Base-by-base conservation (phyloP, 2,113 vertebrate genomes). In the Brachirus orientalis region DNA sequence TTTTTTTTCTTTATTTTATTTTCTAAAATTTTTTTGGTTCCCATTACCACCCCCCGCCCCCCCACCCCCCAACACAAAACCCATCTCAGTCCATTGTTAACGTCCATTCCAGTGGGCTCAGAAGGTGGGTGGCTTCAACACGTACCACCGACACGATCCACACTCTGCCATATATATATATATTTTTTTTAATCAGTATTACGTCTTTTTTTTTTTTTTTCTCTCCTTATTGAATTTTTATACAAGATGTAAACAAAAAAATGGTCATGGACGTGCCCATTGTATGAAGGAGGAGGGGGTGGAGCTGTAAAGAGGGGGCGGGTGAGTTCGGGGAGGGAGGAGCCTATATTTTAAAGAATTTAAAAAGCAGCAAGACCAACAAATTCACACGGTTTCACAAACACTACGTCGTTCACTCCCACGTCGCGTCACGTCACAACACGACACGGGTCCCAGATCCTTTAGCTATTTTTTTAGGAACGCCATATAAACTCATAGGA, bases 141-240 rank as follows among this genome's bases (percentile, higher is more conserved):
- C 76, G 58, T 86, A 86, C 75, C 58, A 79, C 80, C 65, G 73
- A 64, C 83, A 12, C 38, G 2, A 40, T 71, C 80, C 72, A 88
- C 85, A 63, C 89, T 90, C 92, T 85, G 91, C 93, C 93, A 88
- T 91, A 87, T 93, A 89, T 72, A 87, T 95, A 88, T 91, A 87
- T 93, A 89, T 72, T 88, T 95, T 95, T 95, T 95, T 93, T 89
- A 92, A 95, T 95, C 95, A 96, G 96, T 98, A 96, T 98, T 98
- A 96, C 90, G 35, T 2, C 90, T 82, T 94, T 91, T 75, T 89
- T 82, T 71, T 81, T 28, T n/a, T n/a, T n/a, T n/a, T n/a, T n/a
- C n/a, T n/a, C n/a, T 56, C 67, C 1, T 40, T 92, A 91, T 72
- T 72, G 37, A 55, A 68, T 85, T 90, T 91, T 96, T 93, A 94